Base-by-base conservation (phyloP, 2,888 invertebrate species). In the Ceramica pisi region DNA sequence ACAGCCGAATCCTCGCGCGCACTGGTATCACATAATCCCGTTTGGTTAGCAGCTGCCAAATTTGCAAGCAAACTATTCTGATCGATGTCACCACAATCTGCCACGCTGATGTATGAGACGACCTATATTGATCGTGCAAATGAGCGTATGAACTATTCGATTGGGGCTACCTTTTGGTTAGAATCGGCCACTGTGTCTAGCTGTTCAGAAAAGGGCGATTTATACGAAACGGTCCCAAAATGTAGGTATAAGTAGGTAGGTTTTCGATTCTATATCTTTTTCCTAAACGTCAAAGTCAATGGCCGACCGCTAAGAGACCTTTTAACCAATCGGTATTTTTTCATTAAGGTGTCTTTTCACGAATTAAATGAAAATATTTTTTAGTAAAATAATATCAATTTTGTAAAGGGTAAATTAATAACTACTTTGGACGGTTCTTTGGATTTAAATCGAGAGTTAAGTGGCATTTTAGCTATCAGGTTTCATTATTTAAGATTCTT, bases 71-170 rank as follows among this genome's bases (percentile, higher is more conserved):
- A 90, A 90, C 92, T 90, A 89, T 90, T 89, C 88, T 92, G 93
- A 93, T 92, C 89, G 91, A 92, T 93, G 93, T 92, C 91, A 81
- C 92, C 92, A 89, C 93, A 93, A 91, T 91, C 88, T 91, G 91
- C 89, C 87, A 80, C 86, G 78, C 83, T 90, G 90, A 91, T 90
- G 86, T 88, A 89, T 86, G 86, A 80, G 84, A 82, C 85, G 83
- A 82, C 83, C 81, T 90, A 75, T 69, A 89, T 89, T 87, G 89
- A 88, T 90, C 85, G 86, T 71, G 71, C 65, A 78, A 82, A 82
- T 83, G 73, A 84, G 71, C 69, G 64, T 69, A 76, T 56, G 41
- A 75, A 75, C 71, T 63, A 26, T 69, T 71, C 63, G 48, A 75
- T 78, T 71, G 51, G 12, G 53, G 59, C 41, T 81, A 71, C 71